A percentile compares a stretch with the other conserved stretches of the same genome.
These are phyloP conservation scores for Sebastes diploproa DNA, from an alignment of 2,797 vertebrate genomes.

Conservation along the genomic window DNA sequence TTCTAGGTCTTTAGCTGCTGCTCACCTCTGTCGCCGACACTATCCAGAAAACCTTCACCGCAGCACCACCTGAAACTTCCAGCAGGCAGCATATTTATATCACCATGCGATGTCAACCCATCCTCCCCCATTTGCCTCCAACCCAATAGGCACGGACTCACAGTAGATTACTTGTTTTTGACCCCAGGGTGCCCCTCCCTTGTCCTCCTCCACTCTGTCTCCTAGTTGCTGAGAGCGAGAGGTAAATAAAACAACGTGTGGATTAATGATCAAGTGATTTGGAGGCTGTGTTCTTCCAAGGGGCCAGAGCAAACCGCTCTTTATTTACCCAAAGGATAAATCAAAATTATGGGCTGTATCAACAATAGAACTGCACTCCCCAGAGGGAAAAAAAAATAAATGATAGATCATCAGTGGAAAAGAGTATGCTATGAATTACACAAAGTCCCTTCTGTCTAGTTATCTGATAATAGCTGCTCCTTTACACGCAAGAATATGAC, in stretches of 20 bases:
- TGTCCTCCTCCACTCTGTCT: constrained; percentile 68
- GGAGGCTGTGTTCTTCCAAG: constrained; percentile 71
- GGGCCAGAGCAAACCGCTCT: constrained; percentile 66
- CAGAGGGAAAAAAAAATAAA: constrained; percentile 24
- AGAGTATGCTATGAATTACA: constrained; percentile 41
- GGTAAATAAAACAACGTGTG: constrained; percentile 84
- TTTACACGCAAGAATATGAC: constrained; percentile 51
- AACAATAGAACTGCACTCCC: constrained; percentile 72
- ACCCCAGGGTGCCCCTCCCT: constrained; percentile 63
- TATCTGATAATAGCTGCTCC: constrained; percentile 60
- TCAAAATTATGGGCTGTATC: constrained; percentile 81
- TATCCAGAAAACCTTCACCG: constrained; percentile 67
- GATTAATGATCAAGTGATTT: constrained; percentile 84
- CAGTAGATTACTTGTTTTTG: constrained; percentile 75
- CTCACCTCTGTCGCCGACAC: constrained; percentile 60
- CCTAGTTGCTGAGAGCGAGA: constrained; percentile 74
- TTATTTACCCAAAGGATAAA: constrained; percentile 80
- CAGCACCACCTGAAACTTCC: constrained; percentile 58
- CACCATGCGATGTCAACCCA: constrained; percentile 55
- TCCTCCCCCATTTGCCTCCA: constrained; percentile 45
- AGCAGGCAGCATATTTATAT: constrained; percentile 68
- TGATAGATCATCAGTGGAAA: constrained; percentile 71
- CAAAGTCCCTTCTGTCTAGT: constrained; percentile 58
- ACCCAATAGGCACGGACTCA: constrained; percentile 49
- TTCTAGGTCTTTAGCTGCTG: constrained; percentile 38